These are phyloP conservation scores for Cephus pygmeus DNA, from an alignment of 2,888 invertebrate genomes.

Conservation along the genomic window DNA sequence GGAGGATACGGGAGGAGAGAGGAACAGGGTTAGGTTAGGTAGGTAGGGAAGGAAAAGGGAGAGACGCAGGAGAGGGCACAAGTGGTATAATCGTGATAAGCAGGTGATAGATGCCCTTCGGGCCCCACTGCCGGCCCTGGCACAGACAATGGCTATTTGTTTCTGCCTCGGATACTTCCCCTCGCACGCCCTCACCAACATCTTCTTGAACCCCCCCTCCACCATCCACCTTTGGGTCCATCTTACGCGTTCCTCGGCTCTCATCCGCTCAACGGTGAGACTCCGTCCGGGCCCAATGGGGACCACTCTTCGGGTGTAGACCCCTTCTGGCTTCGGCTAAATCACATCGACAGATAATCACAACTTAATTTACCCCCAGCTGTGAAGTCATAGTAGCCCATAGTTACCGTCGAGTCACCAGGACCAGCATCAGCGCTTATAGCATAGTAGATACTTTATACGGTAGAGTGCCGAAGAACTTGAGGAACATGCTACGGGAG, in stretches of 20 bases:
- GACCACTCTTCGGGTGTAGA: not conserved
- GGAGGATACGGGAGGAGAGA: constrained; percentile 17
- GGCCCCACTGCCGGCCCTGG: constrained; percentile 55
- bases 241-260: not conserved
- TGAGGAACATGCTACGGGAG: constrained; percentile 13
- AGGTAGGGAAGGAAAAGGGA: constrained; percentile 6
- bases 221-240: not conserved
- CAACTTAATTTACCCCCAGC: constrained; percentile 66
- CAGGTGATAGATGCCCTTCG: constrained; percentile 65
- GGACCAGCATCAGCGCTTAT: not conserved
- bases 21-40: constrained; percentile 15
- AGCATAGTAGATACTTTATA: not conserved
- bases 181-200: constrained; percentile 4
- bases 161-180: constrained; percentile 50
- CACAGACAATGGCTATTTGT: constrained; percentile 65
- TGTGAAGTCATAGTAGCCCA: constrained; percentile 32
- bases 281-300: not conserved
- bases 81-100: constrained; percentile 67
- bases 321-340: constrained; percentile 46
- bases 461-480: not conserved
- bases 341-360: constrained; percentile 66
- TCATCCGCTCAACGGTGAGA: not conserved
- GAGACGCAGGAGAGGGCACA: constrained; percentile 37
- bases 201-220: not conserved
- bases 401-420: constrained; percentile 22